phyloP scores from a whole-genome alignment of 2,113 vertebrate genomes.

The Brachionichthys hirsutus region DNA sequence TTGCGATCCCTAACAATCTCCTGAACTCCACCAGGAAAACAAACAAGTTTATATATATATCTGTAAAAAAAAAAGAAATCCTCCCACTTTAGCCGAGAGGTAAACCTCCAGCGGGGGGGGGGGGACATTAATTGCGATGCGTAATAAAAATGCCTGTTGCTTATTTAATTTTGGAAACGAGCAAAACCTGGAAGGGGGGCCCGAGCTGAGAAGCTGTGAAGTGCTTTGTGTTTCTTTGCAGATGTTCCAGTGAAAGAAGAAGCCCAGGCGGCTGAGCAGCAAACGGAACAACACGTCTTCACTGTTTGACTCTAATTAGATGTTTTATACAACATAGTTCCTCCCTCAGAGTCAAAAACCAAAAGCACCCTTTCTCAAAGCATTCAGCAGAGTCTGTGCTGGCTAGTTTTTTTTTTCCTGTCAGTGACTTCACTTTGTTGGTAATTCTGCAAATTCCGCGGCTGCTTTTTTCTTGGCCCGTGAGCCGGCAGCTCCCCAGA shows the following conservation, averaged over 20 bases:
- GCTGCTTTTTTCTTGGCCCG: constrained; percentile 61
- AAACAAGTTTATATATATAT: no score
- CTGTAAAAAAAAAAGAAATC: no score
- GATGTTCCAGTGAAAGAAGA: constrained; percentile 20
- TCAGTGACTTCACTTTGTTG: constrained; percentile 52
- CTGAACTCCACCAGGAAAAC: no score
- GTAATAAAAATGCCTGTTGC: no score
- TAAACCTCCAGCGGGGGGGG: no score
- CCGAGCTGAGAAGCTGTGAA: constrained; percentile 8
- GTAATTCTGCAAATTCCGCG: constrained; percentile 63
- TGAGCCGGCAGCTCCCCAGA: constrained; percentile 36
- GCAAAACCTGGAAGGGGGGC: constrained; percentile 3
- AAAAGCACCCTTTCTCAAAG: constrained; percentile 17
- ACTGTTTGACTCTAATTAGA: constrained; percentile 21
- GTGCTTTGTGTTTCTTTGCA: constrained; percentile 24
- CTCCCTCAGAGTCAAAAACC: constrained; percentile 22
- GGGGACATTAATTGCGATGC: no score
- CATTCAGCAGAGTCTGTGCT: constrained; percentile 31
- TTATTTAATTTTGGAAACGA: constrained; percentile 22
- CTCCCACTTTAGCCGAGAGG: no score
- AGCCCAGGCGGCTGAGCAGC: not conserved
- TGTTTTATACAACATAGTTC: constrained; percentile 24
- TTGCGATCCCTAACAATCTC: no score
- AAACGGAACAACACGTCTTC: constrained; percentile 8
- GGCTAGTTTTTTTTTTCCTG: constrained; percentile 18